Base-by-base conservation (phyloP, 2,888 invertebrate species). In the Drosophila parthenogenetica region DNA sequence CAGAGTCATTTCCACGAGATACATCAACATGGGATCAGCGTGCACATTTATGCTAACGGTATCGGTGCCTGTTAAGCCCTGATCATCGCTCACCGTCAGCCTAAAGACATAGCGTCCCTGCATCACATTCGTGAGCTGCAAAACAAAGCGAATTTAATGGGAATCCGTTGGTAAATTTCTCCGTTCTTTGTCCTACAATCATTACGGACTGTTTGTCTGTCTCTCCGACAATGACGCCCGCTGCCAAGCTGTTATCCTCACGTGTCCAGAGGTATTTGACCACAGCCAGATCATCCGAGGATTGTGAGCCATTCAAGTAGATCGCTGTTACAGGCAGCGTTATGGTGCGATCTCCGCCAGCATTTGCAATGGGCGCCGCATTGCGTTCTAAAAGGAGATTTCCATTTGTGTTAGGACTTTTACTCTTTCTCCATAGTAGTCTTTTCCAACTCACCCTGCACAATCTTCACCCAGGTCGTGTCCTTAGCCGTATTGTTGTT, bases 21-120 rank as follows among this genome's bases (percentile, higher is more conserved):
- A 95, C 88, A 95, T 93, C 55, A 96, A 93, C 79, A 95, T 93
- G 0, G 95, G 95, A 93, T 97, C 97, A 77, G 94, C 92, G 90
- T 97, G 96, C 0, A 98, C 96, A 81, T 96, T 94, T 81, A 98
- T 94, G 59, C 96, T 96, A 19, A 97, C 97, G 0, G 96, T 95
- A 91, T 98, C 98, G 14, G 95, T 95, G 78, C 95, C 95, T 0
- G 95, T 95, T 59, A 97, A 93, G 0, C 98, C 98, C 91, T 98
- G 98, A 77, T 96, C 97, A 91, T 98, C 98, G 42, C 94, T 95
- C 1, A 98, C 98, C n/a, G 96, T 96, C 63, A 98, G 93, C 87
- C 95, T 96, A 90, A 98, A 98, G 2, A 97, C 95, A 90, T 98
- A 98, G 74, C 96, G 94, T 0, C 98, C 98, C 3, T 96, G 95